These are phyloP conservation scores for Prunella fulvescens DNA, from an alignment of 2,113 vertebrate species.

Conservation along the genomic window DNA sequence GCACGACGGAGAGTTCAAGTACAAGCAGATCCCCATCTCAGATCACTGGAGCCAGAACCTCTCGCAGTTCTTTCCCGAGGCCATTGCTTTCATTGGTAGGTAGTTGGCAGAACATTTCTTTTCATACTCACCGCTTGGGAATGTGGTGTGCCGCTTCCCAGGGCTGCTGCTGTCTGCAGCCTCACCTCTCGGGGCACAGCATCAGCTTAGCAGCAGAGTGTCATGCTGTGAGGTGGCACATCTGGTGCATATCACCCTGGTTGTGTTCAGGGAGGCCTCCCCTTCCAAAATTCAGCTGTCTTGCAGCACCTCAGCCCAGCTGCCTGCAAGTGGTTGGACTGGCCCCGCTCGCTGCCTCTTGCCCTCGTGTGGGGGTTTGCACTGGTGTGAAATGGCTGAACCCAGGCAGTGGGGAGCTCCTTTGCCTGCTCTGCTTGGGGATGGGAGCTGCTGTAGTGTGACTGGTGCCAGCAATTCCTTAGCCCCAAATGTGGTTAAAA, in stretches of 20 bases:
- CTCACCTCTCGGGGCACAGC: not conserved
- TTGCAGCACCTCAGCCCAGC: not conserved
- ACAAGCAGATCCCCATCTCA: conserved; percentile 99
- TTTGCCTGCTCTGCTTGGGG: not conserved
- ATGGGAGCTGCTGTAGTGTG: not conserved
- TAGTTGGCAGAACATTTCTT: conserved; percentile 35
- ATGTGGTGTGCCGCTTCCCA: conserved; percentile 13
- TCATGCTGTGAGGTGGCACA: not conserved
- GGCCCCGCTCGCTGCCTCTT: rapidly evolving
- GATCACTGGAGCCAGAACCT: conserved; percentile 99
- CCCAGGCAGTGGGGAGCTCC: not conserved
- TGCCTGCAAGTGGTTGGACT: not conserved
- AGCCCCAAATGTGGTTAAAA: not conserved
- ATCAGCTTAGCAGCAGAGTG: not conserved
- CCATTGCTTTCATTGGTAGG: conserved; percentile 99
- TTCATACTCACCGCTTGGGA: not conserved
- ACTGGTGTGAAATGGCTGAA: not conserved
- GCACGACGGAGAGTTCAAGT: conserved; percentile 95
- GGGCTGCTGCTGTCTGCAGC: not conserved
- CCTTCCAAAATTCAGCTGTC: not conserved
- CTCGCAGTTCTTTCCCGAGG: conserved; percentile 98
- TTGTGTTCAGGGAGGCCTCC: not conserved
- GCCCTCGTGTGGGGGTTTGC: not conserved
- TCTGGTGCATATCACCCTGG: not conserved
- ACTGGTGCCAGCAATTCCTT: not conserved